Percentiles rank a stretch among this genome's conserved stretches.
These are phyloP conservation scores for Chlorops oryzae DNA, from an alignment of 1,140 invertebrate genomes.

Conservation along the genomic window DNA sequence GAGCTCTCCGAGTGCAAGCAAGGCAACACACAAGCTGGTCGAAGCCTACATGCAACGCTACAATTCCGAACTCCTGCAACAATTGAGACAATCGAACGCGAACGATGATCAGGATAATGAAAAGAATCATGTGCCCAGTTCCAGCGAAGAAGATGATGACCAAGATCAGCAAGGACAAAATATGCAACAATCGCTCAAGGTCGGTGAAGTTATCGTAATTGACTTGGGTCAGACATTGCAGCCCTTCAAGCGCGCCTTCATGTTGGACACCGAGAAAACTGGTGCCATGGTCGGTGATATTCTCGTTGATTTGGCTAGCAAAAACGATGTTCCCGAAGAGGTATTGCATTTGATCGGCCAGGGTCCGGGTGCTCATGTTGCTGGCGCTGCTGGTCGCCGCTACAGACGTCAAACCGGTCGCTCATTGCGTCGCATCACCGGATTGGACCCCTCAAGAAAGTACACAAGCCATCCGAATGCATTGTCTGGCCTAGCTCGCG, in stretches of 20 bases:
- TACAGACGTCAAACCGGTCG: slow-evolving; percentile 50
- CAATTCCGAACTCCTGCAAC: slow-evolving; percentile 26
- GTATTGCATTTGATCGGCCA: slow-evolving; percentile 19
- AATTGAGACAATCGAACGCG: slow-evolving; percentile 21
- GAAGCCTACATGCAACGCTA: slow-evolving; percentile 34
- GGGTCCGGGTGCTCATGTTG: slow-evolving; percentile 43
- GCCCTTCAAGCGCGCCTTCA: slow-evolving; percentile 17
- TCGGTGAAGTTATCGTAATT: slow-evolving; percentile 21
- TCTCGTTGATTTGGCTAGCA: slow-evolving; percentile 7
- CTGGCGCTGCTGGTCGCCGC: slow-evolving; percentile 51
- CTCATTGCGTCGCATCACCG: slow-evolving; percentile 53
- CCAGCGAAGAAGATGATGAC: slow-evolving; percentile 17
- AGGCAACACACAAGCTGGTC: slow-evolving; percentile 30
- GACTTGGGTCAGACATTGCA: slow-evolving; percentile 9
- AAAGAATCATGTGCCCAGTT: slow-evolving; percentile 9
- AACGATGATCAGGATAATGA: slow-evolving; percentile 19
- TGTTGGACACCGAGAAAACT: slow-evolving; percentile 33
- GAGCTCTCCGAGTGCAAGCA: slow-evolving; percentile 22
- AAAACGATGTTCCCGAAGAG: slow-evolving; percentile 11
- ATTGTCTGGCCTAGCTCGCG: slow-evolving; percentile 48
- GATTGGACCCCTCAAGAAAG: slow-evolving; percentile 64
- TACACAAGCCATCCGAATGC: slow-evolving; percentile 52
- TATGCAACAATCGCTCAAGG: slow-evolving; percentile 24
- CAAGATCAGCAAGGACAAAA: slow-evolving; percentile 13
- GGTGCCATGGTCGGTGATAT: slow-evolving; percentile 14